A percentile compares a stretch with the other conserved stretches of the same genome.
phyloP scores from a whole-genome alignment of 2,888 invertebrate species.

The Dolichomitus sp. region DNA sequence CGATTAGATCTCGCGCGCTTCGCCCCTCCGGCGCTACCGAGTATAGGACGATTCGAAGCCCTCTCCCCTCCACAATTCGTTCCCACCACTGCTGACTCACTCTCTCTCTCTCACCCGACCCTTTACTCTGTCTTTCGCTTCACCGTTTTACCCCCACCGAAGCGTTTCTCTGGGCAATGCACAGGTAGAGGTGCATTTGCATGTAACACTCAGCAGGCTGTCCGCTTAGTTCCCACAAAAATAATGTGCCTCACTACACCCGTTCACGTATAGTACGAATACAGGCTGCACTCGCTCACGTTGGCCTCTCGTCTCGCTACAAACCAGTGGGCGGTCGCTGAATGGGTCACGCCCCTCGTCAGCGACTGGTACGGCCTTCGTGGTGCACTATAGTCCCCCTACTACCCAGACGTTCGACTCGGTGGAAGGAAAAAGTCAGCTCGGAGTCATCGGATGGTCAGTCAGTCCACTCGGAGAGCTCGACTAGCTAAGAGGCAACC shows the following conservation, averaged over 20 bases:
- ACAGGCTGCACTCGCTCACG: not conserved
- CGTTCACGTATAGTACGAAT: not conserved
- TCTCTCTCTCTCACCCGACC: slow-evolving; percentile 35
- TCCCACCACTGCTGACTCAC: slow-evolving; percentile 22
- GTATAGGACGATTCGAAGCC: slow-evolving; percentile 31
- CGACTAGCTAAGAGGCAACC: slow-evolving; percentile 78
- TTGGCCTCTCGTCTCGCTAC: not conserved
- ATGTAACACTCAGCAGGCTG: slow-evolving; percentile 39
- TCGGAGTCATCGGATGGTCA: slow-evolving; percentile 75
- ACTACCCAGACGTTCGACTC: slow-evolving; percentile 47
- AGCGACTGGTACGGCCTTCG: slow-evolving; percentile 64
- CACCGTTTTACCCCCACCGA: slow-evolving; percentile 19
- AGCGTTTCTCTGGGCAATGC: slow-evolving; percentile 1
- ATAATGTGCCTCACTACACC: slow-evolving; percentile 37
- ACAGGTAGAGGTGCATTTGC: slow-evolving; percentile 54
- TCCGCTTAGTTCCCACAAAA: slow-evolving; percentile 51
- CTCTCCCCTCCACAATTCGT: slow-evolving; percentile 51
- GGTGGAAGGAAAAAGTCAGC: slow-evolving; percentile 80
- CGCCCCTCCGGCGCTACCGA: slow-evolving; percentile 68
- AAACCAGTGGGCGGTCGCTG: slow-evolving; percentile 58
- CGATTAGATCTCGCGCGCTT: slow-evolving; percentile 81
- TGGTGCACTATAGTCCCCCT: slow-evolving; percentile 46
- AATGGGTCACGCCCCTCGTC: slow-evolving; percentile 62
- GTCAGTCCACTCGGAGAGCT: slow-evolving; percentile 84
- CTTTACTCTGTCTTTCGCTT: slow-evolving; percentile 32